Evolutionary conservation across 2,113 vertebrate genomes (phyloP).

Genomic region (Oncorhynchus clarkii): DNA sequence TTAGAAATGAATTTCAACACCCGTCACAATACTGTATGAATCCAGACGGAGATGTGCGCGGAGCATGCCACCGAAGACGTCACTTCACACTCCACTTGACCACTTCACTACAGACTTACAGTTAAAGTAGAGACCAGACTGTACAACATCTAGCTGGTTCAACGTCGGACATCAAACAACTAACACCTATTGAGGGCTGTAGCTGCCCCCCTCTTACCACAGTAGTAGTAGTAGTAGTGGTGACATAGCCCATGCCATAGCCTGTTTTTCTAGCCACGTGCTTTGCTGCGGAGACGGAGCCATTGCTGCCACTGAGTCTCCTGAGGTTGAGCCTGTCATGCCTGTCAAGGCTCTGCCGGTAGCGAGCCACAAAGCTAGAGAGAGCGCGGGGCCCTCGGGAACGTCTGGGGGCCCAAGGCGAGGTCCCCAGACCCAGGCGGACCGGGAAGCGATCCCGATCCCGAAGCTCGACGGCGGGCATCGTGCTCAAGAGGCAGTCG

Average conservation of each 20-base stretch:
- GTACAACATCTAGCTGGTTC: conserved; percentile 70
- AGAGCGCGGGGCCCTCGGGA: conserved; percentile 38
- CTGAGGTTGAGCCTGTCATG: conserved; percentile 71
- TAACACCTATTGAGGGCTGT: conserved; percentile 39
- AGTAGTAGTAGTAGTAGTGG: conserved; percentile 24
- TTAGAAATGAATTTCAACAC: not conserved
- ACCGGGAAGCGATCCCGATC: conserved; percentile 32
- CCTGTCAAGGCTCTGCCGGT: conserved; percentile 68
- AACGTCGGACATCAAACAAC: conserved; percentile 67
- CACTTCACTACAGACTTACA: conserved; percentile 66
- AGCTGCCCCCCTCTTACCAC: conserved; percentile 70
- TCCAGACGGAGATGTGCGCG: conserved; percentile 26
- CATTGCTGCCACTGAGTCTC: conserved; percentile 70
- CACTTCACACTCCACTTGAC: conserved; percentile 52
- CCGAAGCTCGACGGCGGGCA: conserved; percentile 62
- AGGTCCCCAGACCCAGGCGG: conserved; percentile 55
- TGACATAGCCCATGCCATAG: conserved; percentile 56
- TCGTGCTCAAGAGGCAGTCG: conserved; percentile 72
- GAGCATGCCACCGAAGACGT: conserved; percentile 72
- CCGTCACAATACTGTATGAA: not conserved
- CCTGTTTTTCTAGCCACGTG: conserved; percentile 66
- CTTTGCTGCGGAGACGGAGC: conserved; percentile 53
- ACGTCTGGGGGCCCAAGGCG: conserved; percentile 53
- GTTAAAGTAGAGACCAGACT: conserved; percentile 35
- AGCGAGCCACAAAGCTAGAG: conserved; percentile 56